These are phyloP conservation scores for Pherbina coryleti DNA, from an alignment of 2,888 invertebrate genomes.

Conservation along the genomic window DNA sequence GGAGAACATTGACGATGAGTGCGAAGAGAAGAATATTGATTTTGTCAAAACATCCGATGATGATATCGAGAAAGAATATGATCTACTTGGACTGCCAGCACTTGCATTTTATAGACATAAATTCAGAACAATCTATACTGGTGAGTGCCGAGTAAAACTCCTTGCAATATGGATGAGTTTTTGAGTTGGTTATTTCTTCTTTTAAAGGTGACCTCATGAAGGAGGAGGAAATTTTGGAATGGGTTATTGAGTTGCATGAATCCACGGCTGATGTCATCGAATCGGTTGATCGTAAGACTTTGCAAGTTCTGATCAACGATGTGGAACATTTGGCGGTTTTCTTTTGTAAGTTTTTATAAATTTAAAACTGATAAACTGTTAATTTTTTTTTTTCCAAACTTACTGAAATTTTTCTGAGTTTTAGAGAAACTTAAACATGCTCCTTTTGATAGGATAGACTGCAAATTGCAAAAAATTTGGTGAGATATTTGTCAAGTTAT, in stretches of 20 bases:
- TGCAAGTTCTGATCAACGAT: constrained; percentile 89
- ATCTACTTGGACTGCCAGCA: constrained; percentile 83
- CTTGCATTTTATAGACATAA: constrained; percentile 89
- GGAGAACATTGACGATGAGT: constrained; percentile 94
- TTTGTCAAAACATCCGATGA: constrained; percentile 93
- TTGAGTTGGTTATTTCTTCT: background rate
- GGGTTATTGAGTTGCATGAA: constrained; percentile 88
- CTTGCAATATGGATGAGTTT: background rate
- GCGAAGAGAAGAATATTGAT: constrained; percentile 91
- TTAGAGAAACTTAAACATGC: too few relatives aligned
- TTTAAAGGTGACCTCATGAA: constrained; percentile 84
- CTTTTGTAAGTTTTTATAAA: constrained; percentile 78
- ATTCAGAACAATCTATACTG: constrained; percentile 88
- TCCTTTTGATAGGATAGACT: too few relatives aligned
- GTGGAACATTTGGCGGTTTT: constrained; percentile 93
- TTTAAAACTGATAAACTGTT: background rate
- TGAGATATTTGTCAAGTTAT: too few relatives aligned
- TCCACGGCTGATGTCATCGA: constrained; percentile 91
- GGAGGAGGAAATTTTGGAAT: constrained; percentile 89
- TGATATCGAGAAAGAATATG: constrained; percentile 89
- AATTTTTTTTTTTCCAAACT: too few relatives aligned
- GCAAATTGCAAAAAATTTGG: too few relatives aligned
- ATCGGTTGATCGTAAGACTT: constrained; percentile 89
- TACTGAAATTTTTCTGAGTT: too few relatives aligned
- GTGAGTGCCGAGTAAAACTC: constrained; percentile 48